Evolutionary conservation across 2,888 invertebrate genomes (phyloP).

Genomic region (Cerceris rybyensis): DNA sequence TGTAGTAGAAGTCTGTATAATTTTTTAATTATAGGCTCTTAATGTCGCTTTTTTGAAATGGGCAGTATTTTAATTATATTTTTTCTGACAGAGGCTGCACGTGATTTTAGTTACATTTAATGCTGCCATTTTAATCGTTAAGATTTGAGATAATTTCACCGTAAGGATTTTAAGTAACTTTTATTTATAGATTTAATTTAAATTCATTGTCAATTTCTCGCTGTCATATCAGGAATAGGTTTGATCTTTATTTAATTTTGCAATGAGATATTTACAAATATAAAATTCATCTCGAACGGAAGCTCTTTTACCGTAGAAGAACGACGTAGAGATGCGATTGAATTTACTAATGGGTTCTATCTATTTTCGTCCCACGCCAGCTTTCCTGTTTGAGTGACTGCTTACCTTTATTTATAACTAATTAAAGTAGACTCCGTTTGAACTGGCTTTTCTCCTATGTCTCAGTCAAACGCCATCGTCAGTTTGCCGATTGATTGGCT

Average conservation of each 20-base stretch:
- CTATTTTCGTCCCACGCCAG: conserved; percentile 63
- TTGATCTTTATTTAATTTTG: too few species aligned
- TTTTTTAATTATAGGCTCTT: too few species aligned
- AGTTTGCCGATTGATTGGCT: conserved; percentile 47
- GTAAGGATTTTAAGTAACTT: too few species aligned
- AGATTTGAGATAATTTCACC: background rate
- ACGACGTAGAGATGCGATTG: conserved; percentile 7
- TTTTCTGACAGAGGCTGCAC: too few species aligned
- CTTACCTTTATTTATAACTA: conserved; percentile 79
- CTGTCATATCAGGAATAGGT: background rate
- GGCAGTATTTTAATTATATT: too few species aligned
- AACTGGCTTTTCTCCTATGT: conserved; percentile 59
- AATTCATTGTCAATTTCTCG: background rate
- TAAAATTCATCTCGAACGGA: background rate
- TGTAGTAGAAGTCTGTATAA: too few species aligned
- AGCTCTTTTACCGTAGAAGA: background rate
- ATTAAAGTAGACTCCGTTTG: conserved; percentile 73
- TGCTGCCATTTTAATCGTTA: too few species aligned
- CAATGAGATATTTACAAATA: background rate
- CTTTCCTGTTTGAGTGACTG: conserved; percentile 66
- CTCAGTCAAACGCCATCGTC: conserved; percentile 64
- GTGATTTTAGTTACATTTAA: too few species aligned
- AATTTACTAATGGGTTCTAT: conserved; percentile 39
- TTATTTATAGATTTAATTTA: background rate
- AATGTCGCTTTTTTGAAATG: too few species aligned